Conservation (phyloP, 2,113 vertebrate species). For the Pampusana beccarii region DNA sequence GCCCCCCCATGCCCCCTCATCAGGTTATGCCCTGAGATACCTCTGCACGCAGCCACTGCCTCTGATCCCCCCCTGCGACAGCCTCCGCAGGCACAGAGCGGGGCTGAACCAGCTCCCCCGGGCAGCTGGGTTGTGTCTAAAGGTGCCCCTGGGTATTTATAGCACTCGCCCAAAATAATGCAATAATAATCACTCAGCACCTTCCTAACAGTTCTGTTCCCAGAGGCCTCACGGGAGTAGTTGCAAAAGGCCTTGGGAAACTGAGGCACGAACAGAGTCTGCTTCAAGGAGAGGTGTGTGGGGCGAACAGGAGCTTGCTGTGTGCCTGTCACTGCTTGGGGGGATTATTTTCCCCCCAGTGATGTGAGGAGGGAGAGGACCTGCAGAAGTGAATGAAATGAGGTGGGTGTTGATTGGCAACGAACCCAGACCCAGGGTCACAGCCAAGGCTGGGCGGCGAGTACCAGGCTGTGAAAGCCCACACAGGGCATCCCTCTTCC, state of each 20-base stretch:
- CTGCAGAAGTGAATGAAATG: not conserved
- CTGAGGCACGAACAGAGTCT: slow-evolving; percentile 5
- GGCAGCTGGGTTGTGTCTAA: slow-evolving; percentile 62
- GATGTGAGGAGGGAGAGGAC: not conserved
- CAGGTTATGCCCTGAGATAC: not conserved
- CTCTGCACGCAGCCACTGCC: not conserved
- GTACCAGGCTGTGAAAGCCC: not conserved
- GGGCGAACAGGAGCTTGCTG: not conserved
- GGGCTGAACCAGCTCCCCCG: not conserved
- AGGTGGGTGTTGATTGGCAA: not conserved
- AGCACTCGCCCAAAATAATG: slow-evolving; percentile 42
- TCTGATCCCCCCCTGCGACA: accelerated
- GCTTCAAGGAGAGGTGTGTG: not conserved
- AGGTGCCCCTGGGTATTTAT: slow-evolving; percentile 68
- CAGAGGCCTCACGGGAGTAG: not conserved
- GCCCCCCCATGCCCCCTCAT: accelerated
- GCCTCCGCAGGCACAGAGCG: accelerated
- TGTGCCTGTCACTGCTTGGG: not conserved
- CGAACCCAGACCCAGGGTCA: not conserved
- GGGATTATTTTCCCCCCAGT: not conserved
- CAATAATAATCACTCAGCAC: slow-evolving; percentile 66
- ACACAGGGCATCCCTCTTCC: not conserved
- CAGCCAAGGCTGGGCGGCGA: not conserved
- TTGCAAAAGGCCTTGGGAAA: slow-evolving; percentile 31
- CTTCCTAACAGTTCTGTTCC: slow-evolving; percentile 30